phyloP scores from a whole-genome alignment of 2,888 invertebrate species.

The Clitarchus hookeri region DNA sequence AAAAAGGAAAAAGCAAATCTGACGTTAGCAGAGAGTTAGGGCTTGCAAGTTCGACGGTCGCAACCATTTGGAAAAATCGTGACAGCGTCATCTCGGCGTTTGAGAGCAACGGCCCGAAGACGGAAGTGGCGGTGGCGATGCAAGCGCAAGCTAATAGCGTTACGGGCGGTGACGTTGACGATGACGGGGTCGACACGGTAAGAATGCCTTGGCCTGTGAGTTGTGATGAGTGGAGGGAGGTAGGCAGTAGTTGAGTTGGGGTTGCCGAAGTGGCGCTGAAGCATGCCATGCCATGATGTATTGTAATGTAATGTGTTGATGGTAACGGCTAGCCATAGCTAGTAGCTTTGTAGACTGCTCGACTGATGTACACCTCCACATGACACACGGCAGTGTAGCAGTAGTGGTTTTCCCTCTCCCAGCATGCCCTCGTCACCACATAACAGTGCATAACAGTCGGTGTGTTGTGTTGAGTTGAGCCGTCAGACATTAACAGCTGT shows the following conservation, averaged over 20 bases:
- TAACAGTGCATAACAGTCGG: conserved; percentile 9
- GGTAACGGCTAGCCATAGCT: conserved; percentile 6
- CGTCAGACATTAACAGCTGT: conserved; percentile 6
- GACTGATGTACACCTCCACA: conserved; percentile 5
- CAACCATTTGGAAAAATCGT: conserved; percentile 63
- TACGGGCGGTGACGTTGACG: conserved; percentile 9
- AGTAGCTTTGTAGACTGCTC: conserved; percentile 14
- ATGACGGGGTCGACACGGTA: conserved; percentile 21
- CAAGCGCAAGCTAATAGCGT: conserved; percentile 15
- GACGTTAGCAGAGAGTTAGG: conserved; percentile 62
- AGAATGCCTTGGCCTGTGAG: conserved; percentile 17
- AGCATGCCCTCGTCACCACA: neutral
- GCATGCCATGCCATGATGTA: conserved; percentile 6
- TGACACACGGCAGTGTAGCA: conserved; percentile 2
- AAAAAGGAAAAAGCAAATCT: conserved; percentile 62
- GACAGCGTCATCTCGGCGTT: conserved; percentile 51
- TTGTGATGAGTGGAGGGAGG: conserved; percentile 11
- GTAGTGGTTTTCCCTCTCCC: neutral
- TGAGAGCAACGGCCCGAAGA: conserved; percentile 34
- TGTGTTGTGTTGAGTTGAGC: conserved; percentile 8
- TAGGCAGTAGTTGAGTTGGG: conserved; percentile 6
- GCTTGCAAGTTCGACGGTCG: conserved; percentile 62
- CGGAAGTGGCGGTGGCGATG: neutral
- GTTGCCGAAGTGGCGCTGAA: neutral
- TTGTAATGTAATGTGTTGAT: conserved; percentile 7